These are phyloP conservation scores for Silurus asotus DNA, from an alignment of 2,113 vertebrate species.

Conservation along the genomic window DNA sequence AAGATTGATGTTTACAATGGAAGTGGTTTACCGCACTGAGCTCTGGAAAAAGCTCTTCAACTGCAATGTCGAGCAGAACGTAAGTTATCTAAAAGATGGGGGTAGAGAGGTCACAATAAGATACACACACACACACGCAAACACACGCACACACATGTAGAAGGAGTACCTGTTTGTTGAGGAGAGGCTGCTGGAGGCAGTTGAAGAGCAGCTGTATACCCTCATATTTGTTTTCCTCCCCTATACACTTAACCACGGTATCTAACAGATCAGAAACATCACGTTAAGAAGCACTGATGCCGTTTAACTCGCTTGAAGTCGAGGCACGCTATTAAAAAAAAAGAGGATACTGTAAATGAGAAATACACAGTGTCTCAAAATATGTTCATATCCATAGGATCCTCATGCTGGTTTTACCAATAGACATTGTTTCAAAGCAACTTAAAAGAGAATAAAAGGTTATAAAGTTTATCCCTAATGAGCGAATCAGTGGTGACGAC, in stretches of 20 bases:
- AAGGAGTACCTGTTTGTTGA: constrained; percentile 91
- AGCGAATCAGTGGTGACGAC: too few species aligned
- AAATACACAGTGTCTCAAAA: too few species aligned
- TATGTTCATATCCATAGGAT: too few species aligned
- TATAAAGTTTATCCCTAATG: too few species aligned
- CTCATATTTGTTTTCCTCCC: constrained; percentile 86
- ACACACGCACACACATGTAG: not conserved
- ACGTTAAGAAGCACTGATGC: not conserved
- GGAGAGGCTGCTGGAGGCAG: constrained; percentile 89
- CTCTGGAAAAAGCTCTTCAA: constrained; percentile 93
- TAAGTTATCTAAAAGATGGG: constrained; percentile 83
- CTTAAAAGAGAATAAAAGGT: too few species aligned
- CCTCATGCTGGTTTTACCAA: too few species aligned
- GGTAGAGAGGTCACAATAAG: not conserved
- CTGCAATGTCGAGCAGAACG: constrained; percentile 86
- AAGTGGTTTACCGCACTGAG: constrained; percentile 78
- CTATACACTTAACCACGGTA: constrained; percentile 82
- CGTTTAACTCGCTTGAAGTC: too few species aligned
- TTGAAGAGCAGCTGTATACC: constrained; percentile 88
- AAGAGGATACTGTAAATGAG: too few species aligned
- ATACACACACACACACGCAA: not conserved
- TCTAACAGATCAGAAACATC: constrained; percentile 67
- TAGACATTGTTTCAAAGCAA: too few species aligned
- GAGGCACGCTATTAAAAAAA: too few species aligned
- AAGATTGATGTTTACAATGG: not conserved